Conservation (phyloP, 1,140 invertebrate species). For the Hyposmocoma kahamanoa region DNA sequence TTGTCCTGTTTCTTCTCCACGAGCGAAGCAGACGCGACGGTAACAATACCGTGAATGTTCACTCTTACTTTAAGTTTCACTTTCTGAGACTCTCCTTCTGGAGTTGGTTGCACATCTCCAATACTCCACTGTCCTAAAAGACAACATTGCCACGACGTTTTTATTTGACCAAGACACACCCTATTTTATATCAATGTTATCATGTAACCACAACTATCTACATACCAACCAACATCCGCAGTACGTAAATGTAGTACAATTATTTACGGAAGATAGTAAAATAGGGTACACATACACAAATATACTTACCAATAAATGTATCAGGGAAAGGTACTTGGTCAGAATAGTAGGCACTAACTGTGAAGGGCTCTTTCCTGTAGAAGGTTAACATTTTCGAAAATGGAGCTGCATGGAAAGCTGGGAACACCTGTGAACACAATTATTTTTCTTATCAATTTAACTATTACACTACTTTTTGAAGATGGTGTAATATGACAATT, state of each 20-base stretch:
- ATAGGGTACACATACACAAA: no score
- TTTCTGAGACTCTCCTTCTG: constrained; percentile 93
- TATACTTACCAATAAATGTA: constrained; percentile 83
- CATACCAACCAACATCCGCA: no score
- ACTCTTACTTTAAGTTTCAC: constrained; percentile 96
- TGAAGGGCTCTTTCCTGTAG: constrained; percentile 90
- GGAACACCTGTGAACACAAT: constrained; percentile 82
- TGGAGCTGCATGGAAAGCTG: constrained; percentile 90
- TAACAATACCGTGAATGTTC: constrained; percentile 94
- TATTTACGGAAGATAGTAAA: no score
- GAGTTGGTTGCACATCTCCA: constrained; percentile 87
- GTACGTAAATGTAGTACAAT: no score
- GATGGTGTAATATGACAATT: no score
- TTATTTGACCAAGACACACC: no score
- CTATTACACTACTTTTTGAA: no score
- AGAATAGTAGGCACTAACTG: constrained; percentile 87
- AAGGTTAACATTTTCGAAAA: constrained; percentile 96
- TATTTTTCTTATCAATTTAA: no score
- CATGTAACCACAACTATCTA: no score
- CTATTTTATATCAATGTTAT: no score
- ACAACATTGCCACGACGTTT: no score
- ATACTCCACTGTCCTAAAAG: constrained; percentile 86
- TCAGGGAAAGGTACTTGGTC: constrained; percentile 83
- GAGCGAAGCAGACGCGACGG: constrained; percentile 87
- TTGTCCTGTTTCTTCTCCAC: constrained; percentile 85